A percentile compares a stretch with the other conserved stretches of the same genome.
Conservation (phyloP, 2,888 invertebrate genomes). For the Amblyjoppa fuscipennis region DNA sequence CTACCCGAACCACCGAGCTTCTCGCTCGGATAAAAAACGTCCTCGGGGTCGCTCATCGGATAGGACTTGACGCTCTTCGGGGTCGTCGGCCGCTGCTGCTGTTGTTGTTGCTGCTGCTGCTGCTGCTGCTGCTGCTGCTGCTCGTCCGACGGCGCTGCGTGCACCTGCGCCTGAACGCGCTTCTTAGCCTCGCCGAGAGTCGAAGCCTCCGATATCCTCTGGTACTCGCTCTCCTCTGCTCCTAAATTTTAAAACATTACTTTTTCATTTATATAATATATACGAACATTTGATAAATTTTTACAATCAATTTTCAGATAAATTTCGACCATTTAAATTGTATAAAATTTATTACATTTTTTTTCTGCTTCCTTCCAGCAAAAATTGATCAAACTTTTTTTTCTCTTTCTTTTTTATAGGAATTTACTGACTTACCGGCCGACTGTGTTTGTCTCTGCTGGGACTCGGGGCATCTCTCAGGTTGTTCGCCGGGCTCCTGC, state of each 20-base stretch:
- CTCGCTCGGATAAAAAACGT: constrained; percentile 85
- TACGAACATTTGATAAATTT: no score
- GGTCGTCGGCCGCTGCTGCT: constrained; percentile 46
- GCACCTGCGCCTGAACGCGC: constrained; percentile 86
- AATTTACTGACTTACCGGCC: constrained; percentile 72
- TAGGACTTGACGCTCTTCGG: constrained; percentile 85
- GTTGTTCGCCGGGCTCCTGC: constrained; percentile 72
- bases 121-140: constrained; percentile 55
- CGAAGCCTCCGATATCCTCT: constrained; percentile 87
- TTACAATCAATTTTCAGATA: no score
- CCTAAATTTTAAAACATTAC: constrained; percentile 41
- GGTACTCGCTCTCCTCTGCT: constrained; percentile 86
- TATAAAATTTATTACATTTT: no score
- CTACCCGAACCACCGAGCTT: constrained; percentile 67
- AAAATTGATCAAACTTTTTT: background rate
- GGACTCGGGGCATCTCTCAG: constrained; percentile 82
- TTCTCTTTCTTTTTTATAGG: constrained; percentile 7
- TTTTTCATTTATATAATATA: no score
- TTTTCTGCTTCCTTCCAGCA: no score
- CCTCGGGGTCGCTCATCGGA: constrained; percentile 87
- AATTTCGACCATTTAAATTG: no score
- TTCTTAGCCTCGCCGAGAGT: constrained; percentile 84
- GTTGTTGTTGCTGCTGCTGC: no score
- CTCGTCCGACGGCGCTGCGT: constrained; percentile 83
- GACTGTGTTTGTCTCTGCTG: constrained; percentile 76